Evolutionary conservation across 2,113 vertebrate genomes (phyloP).

Genomic region (Cynoglossus semilaevis): DNA sequence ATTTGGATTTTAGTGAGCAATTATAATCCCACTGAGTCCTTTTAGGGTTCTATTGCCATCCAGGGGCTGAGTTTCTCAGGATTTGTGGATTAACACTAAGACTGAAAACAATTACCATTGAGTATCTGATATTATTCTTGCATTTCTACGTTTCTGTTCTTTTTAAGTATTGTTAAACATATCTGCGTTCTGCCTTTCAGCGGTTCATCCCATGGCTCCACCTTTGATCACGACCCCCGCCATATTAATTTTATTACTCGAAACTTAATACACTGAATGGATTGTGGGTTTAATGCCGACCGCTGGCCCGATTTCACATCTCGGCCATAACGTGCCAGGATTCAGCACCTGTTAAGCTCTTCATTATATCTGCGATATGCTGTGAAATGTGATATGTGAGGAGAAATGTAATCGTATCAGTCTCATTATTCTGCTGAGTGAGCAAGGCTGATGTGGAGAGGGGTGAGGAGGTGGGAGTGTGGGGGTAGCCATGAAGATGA

Average conservation of each 20-base stretch:
- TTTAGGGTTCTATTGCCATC: constrained; percentile 41
- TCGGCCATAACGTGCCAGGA: constrained; percentile 20
- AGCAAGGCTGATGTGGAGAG: not conserved
- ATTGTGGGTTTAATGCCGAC: not conserved
- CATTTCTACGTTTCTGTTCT: too few relatives aligned
- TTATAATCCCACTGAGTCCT: constrained; percentile 38
- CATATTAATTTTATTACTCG: constrained; percentile 35
- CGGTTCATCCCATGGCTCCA: constrained; percentile 6
- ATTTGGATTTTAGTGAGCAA: constrained; percentile 31
- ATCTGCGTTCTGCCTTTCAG: not conserved
- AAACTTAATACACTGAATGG: constrained; percentile 24
- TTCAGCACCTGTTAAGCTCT: constrained; percentile 42
- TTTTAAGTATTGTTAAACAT: too few relatives aligned
- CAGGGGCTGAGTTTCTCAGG: constrained; percentile 21
- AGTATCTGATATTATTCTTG: constrained; percentile 1
- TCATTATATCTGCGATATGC: constrained; percentile 28
- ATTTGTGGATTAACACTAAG: constrained; percentile 22
- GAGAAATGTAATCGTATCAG: constrained; percentile 42
- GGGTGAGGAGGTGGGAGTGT: too few relatives aligned
- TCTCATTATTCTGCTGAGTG: constrained; percentile 48
- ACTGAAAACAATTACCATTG: constrained; percentile 9
- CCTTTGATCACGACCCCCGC: constrained; percentile 44
- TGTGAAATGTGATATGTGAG: constrained; percentile 37
- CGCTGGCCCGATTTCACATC: constrained; percentile 28
- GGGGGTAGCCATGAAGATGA: constrained; percentile 17